These are phyloP conservation scores for Brachynemurus nebulosus DNA, from an alignment of 2,888 invertebrate genomes.

Conservation along the genomic window DNA sequence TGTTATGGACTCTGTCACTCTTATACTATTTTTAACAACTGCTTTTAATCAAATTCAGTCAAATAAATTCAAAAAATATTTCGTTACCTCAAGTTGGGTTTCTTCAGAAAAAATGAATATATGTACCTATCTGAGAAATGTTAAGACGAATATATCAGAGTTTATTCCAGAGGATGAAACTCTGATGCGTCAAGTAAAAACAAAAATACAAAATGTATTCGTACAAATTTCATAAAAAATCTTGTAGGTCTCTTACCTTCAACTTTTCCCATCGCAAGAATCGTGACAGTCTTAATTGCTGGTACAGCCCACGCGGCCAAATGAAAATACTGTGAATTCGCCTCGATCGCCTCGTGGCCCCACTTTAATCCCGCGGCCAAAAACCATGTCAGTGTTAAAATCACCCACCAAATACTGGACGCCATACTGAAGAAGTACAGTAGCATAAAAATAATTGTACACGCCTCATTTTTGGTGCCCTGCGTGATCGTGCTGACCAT, in stretches of 20 bases:
- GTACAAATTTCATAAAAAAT: too few species aligned
- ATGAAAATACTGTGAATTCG: slow-evolving; percentile 94
- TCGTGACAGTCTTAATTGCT: slow-evolving; percentile 88
- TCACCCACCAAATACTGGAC: slow-evolving; percentile 95
- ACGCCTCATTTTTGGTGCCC: slow-evolving; percentile 69
- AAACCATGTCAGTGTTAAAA: slow-evolving; percentile 92
- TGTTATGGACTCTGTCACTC: too few species aligned
- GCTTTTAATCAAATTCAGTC: too few species aligned
- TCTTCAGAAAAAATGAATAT: too few species aligned
- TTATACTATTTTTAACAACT: too few species aligned
- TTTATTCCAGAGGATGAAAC: too few species aligned
- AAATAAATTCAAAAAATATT: too few species aligned
- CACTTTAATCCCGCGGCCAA: slow-evolving; percentile 92
- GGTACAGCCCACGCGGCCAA: slow-evolving; percentile 97
- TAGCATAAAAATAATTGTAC: slow-evolving; percentile 92
- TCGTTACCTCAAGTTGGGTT: too few species aligned
- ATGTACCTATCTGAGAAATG: too few species aligned
- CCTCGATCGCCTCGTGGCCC: slow-evolving; percentile 97
- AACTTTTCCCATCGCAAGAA: slow-evolving; percentile 89
- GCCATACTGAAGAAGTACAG: slow-evolving; percentile 95
- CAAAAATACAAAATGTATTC: too few species aligned
- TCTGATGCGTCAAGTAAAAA: too few species aligned
- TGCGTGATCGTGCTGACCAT: slow-evolving; percentile 78
- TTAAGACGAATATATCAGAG: too few species aligned
- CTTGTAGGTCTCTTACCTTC: slow-evolving; percentile 73